Evolutionary conservation across 2,113 vertebrate species (phyloP).

Genomic region (Antechinus stuartii): DNA sequence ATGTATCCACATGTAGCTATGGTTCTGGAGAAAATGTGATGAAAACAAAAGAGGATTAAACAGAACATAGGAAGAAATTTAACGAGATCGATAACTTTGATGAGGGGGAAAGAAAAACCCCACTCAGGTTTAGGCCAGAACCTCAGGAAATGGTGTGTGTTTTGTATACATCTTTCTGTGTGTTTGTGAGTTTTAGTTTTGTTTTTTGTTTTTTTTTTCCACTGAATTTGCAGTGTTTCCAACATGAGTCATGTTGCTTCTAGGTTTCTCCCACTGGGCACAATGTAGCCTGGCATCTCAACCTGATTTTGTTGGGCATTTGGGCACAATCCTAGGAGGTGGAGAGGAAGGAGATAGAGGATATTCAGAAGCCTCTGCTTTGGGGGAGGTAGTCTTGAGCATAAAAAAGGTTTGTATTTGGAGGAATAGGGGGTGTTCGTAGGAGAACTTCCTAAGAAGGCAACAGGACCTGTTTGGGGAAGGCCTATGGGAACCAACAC

Average conservation of each 20-base stretch:
- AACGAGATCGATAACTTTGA: not conserved
- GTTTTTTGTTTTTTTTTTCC: slow-evolving; percentile 71
- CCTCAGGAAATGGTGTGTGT: slow-evolving; percentile 53
- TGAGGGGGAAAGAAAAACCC: slow-evolving; percentile 11
- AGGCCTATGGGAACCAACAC: not conserved
- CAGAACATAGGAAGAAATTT: not conserved
- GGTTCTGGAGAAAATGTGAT: not conserved
- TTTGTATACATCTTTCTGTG: slow-evolving; percentile 20
- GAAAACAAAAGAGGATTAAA: not conserved
- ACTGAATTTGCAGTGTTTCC: slow-evolving; percentile 76
- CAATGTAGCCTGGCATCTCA: not conserved
- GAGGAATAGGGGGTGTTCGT: not conserved
- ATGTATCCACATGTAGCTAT: not conserved
- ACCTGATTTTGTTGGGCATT: not conserved
- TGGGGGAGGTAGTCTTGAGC: not conserved
- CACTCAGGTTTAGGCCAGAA: slow-evolving; percentile 55
- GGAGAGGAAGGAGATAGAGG: not conserved
- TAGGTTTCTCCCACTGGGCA: not conserved
- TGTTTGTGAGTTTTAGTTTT: slow-evolving; percentile 59
- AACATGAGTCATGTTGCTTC: slow-evolving; percentile 63
- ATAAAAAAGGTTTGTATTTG: not conserved
- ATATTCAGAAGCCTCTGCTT: no score
- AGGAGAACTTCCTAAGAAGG: not conserved
- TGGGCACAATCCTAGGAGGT: not conserved
- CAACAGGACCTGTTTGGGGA: not conserved